Conservation (phyloP, 2,113 vertebrate species). For the Potamarius usumacintae region DNA sequence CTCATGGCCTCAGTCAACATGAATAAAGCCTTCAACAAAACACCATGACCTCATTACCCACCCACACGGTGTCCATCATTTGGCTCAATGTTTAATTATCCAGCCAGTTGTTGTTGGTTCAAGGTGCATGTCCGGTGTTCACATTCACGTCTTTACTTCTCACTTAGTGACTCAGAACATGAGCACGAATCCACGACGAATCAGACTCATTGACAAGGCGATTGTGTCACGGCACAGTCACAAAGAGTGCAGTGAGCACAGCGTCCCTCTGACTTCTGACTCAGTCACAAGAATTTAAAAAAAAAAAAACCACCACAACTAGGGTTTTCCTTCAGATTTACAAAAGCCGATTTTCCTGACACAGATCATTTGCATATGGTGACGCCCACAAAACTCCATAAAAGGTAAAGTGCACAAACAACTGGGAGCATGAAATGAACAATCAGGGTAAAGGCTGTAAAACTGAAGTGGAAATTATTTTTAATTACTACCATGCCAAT, state of each 20-base stretch:
- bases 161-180: constrained; percentile 18
- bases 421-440: not conserved
- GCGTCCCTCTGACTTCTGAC: not conserved
- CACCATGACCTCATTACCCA: constrained; percentile 50
- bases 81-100: constrained; percentile 63
- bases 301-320: too few species aligned
- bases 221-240: not conserved
- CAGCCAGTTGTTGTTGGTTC: constrained; percentile 43
- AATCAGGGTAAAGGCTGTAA: not conserved
- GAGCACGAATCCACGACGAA: constrained; percentile 20
- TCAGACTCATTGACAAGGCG: constrained; percentile 7
- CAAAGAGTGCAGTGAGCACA: not conserved
- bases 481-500: too few species aligned
- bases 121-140: not conserved
- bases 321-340: too few species aligned
- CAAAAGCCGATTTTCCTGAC: too few species aligned
- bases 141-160: constrained; percentile 13
- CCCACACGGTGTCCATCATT: constrained; percentile 53
- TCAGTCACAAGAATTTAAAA: not conserved
- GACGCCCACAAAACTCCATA: not conserved
- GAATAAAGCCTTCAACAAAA: too few species aligned
- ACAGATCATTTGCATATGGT: not conserved
- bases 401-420: not conserved
- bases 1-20: not conserved
- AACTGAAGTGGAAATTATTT: not conserved